Percentiles rank a stretch among this genome's conserved stretches.
These are phyloP conservation scores for Lycocorax pyrrhopterus DNA, from an alignment of 2,113 vertebrate genomes.

Conservation along the genomic window DNA sequence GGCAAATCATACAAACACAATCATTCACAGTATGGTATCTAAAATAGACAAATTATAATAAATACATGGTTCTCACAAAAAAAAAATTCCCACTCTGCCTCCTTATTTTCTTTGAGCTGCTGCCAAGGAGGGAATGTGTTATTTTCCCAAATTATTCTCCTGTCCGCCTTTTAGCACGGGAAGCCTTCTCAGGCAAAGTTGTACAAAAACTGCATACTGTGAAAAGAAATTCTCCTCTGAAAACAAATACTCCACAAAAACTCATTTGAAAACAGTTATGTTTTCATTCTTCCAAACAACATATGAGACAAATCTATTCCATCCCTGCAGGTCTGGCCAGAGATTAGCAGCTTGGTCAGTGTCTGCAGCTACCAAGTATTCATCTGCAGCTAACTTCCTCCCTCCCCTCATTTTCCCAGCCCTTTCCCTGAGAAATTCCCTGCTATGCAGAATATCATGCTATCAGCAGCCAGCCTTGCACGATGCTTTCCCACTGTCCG, in stretches of 20 bases:
- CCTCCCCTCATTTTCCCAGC: background rate
- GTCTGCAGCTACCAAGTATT: background rate
- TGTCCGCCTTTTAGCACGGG: background rate
- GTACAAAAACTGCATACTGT: background rate
- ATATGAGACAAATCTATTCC: background rate
- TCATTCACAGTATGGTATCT: background rate
- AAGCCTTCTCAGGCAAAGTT: background rate
- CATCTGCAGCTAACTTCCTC: background rate
- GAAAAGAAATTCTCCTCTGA: background rate
- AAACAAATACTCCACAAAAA: background rate
- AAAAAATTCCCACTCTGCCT: background rate
- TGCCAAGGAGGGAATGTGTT: conserved; percentile 42
- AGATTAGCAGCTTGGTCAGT: background rate
- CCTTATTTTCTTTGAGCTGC: conserved; percentile 37
- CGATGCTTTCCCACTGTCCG: background rate
- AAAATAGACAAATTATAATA: conserved; percentile 16
- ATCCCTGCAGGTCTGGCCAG: background rate
- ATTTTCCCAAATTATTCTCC: conserved; percentile 48
- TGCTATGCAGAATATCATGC: background rate
- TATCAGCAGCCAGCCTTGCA: conserved; percentile 21
- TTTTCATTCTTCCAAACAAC: background rate
- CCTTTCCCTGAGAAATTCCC: conserved; percentile 41
- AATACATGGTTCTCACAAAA: background rate
- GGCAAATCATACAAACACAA: background rate
- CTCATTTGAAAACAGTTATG: background rate